Evolutionary conservation across 2,113 vertebrate genomes (phyloP), one percentile per base, ranked within the genome.

Genomic region (Erythrocercus mccallii): DNA sequence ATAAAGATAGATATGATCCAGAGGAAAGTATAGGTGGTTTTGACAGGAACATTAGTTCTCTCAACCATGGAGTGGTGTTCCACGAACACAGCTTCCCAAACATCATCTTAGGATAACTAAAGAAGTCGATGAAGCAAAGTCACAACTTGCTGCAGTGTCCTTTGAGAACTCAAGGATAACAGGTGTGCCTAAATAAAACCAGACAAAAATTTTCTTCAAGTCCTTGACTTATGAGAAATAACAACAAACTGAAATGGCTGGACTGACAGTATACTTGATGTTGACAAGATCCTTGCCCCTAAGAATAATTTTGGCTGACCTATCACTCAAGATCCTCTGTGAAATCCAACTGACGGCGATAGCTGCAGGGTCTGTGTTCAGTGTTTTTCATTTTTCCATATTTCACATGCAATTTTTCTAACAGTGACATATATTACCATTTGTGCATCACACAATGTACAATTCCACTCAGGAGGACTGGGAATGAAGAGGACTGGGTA

Each of bases 331-430:
- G 85, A 86, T 71, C 42, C 28, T 62, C 66, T 53, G 64, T 88
- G 76, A 94, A 96, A 95, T 95, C 61, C 73, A 86, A 64, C 21
- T 97, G 88, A 94, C 45, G 11, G 65, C 47, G 10, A 88, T 62
- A 81, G 95, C 94, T 91, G 51, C 83, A 95, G 86, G 89, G 77
- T 64, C 77, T 57, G 64, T 48, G 56, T 90, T 93, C 86, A 86
- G n/a, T 81, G 92, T 44, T 94, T 88, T 92, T 72, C 45, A 31
- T 83, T 91, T 86, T 69, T 91, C 47, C 44, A 5, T 86, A 83
- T 96, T 95, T 97, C 83, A 87, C 44, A 76, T 30, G 38, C 56
- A 69, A 57, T 94, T 91, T 94, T 91, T 84, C 69, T 42, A 92
- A 37, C 83, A 69, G 51, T 92, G 86, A 89, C 91, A 89, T 56